These are phyloP conservation scores for Ferdinandea cuprea DNA, from an alignment of 2,888 invertebrate species.

Conservation along the genomic window DNA sequence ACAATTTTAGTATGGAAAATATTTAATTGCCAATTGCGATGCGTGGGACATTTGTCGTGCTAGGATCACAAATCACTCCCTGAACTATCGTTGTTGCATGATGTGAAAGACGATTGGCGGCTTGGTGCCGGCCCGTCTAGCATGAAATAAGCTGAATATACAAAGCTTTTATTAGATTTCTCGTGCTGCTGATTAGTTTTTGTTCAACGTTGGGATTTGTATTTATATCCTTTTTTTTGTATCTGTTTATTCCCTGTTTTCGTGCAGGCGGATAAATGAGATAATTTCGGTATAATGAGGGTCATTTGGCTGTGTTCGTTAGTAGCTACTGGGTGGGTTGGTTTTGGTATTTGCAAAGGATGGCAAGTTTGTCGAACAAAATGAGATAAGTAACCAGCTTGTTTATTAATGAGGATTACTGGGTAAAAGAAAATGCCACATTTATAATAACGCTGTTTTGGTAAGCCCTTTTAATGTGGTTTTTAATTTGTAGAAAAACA, in stretches of 20 bases:
- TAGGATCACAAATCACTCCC: slow-evolving; percentile 65
- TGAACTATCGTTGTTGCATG: slow-evolving; percentile 55
- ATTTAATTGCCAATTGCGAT: slow-evolving; percentile 68
- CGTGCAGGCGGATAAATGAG: slow-evolving; percentile 45
- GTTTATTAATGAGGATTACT: slow-evolving; percentile 18
- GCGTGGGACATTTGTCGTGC: slow-evolving; percentile 15
- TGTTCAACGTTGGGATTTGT: slow-evolving; percentile 30
- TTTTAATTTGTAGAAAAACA: too few species aligned
- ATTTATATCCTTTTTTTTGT: slow-evolving; percentile 19
- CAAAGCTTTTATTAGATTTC: slow-evolving; percentile 53
- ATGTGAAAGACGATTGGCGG: slow-evolving; percentile 23
- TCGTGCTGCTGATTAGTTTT: slow-evolving; percentile 59
- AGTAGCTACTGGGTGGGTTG: slow-evolving; percentile 15
- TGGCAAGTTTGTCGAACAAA: slow-evolving; percentile 34
- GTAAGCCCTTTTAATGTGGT: too few species aligned
- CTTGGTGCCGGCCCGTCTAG: slow-evolving; percentile 24
- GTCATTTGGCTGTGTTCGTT: slow-evolving; percentile 46
- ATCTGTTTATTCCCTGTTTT: slow-evolving; percentile 3
- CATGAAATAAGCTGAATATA: slow-evolving; percentile 55
- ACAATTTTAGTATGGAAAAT: slow-evolving; percentile 57
- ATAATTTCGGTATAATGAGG: slow-evolving; percentile 67
- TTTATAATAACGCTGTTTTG: too few species aligned
- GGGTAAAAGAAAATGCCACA: not conserved
- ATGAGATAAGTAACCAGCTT: slow-evolving; percentile 43
- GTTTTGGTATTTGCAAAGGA: slow-evolving; percentile 43